A percentile compares a stretch with the other conserved stretches of the same genome.
Conservation (phyloP, 2,797 vertebrate species). For the Tragopan temminckii region DNA sequence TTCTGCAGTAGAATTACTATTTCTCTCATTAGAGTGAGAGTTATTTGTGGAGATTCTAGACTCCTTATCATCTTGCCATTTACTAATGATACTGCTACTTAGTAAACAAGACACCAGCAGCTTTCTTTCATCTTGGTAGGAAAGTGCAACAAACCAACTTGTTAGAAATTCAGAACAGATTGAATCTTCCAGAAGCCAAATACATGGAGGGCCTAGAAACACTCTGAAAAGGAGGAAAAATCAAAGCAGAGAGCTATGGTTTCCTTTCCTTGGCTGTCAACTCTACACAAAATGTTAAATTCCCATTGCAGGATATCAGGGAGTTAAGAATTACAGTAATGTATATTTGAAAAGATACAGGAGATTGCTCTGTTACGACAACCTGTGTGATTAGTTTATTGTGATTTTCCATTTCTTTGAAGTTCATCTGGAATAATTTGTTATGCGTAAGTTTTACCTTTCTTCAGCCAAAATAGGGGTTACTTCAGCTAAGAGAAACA, state of each 20-base stretch:
- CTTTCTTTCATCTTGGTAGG: neutral
- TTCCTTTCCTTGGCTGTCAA: neutral
- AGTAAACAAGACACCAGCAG: neutral
- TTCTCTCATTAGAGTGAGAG: neutral
- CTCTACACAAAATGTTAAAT: neutral
- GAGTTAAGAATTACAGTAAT: neutral
- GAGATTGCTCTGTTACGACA: neutral
- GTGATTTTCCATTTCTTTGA: neutral
- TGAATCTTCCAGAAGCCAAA: neutral
- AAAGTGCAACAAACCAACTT: neutral
- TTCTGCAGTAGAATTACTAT: neutral
- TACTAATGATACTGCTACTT: neutral
- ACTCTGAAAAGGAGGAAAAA: neutral
- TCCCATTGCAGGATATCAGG: neutral
- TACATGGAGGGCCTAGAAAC: neutral
- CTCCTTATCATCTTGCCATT: neutral
- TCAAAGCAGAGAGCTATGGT: neutral
- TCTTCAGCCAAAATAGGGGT: neutral
- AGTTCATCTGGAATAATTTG: neutral
- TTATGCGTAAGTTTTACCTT: neutral
- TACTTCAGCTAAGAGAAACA: neutral
- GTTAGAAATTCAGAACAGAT: neutral
- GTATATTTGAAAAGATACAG: neutral
- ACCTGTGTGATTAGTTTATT: neutral
- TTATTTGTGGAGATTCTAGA: neutral